phyloP scores from a whole-genome alignment of 2,113 vertebrate species.

The Nansenia antarctica region DNA sequence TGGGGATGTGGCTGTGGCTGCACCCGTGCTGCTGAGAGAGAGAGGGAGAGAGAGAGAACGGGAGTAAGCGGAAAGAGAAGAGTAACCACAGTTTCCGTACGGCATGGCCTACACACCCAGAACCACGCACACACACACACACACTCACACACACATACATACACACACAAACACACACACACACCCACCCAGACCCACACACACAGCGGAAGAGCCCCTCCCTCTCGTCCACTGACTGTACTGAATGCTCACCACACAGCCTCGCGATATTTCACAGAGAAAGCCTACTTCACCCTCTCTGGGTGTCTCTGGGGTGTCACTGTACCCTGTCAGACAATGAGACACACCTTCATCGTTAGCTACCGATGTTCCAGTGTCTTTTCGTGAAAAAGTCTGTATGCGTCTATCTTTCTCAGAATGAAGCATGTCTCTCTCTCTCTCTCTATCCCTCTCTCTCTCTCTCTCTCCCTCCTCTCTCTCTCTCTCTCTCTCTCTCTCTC shows the following conservation, averaged over 20 bases:
- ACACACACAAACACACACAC: too few relatives aligned
- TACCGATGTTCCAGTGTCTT: too few relatives aligned
- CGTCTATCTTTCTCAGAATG: not conserved
- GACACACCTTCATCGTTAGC: too few relatives aligned
- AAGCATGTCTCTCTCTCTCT: not conserved
- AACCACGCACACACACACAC: not conserved
- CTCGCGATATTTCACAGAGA: not conserved
- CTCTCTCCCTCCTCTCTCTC: too few relatives aligned
- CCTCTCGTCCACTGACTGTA: not conserved
- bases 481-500: too few relatives aligned
- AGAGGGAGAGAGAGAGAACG: not conserved
- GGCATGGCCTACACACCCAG: not conserved
- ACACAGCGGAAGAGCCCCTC: not conserved
- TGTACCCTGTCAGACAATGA: not conserved
- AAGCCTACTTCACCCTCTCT: not conserved
- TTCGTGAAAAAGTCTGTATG: not conserved
- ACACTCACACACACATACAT: too few relatives aligned
- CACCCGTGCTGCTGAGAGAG: slow-evolving; percentile 19
- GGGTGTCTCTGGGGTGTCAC: not conserved
- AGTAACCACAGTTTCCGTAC: not conserved
- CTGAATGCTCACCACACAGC: not conserved
- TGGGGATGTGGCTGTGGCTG: slow-evolving; percentile 14
- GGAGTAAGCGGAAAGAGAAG: not conserved
- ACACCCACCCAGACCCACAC: not conserved
- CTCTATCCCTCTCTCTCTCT: too few relatives aligned